Conservation (phyloP, 2,797 vertebrate genomes). For the Lithobates sylvaticus region DNA sequence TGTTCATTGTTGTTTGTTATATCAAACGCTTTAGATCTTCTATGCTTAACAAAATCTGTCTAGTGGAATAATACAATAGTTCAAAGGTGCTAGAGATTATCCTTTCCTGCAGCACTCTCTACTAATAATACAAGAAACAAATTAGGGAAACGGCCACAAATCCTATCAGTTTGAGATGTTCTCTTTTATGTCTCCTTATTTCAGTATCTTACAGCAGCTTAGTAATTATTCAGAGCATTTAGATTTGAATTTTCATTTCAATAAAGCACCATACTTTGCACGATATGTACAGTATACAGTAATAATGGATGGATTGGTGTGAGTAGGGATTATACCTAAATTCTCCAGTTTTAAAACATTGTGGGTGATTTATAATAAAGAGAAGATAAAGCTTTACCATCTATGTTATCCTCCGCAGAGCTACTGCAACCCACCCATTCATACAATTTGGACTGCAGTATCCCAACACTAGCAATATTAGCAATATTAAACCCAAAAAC, state of each 20-base stretch:
- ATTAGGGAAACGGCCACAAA: not conserved
- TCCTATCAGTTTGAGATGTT: not conserved
- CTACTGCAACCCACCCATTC: no score
- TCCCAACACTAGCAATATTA: no score
- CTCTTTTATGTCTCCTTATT: not conserved
- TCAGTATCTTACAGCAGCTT: not conserved
- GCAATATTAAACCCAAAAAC: no score
- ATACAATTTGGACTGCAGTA: no score
- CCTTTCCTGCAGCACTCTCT: conserved; percentile 25
- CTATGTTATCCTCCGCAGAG: no score
- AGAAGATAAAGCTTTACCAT: no score
- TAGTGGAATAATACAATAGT: conserved; percentile 40
- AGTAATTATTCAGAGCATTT: not conserved
- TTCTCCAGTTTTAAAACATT: no score
- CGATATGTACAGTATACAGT: no score
- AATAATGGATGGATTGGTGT: no score
- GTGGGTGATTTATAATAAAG: no score
- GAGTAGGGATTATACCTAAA: no score
- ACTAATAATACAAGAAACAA: conserved; percentile 19
- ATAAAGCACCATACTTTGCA: no score
- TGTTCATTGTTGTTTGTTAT: conserved; percentile 41
- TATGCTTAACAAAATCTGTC: not conserved
- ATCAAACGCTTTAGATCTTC: not conserved
- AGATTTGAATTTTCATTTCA: not conserved
- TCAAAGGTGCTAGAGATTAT: conserved; percentile 31